Evolutionary conservation across 2,888 invertebrate species (phyloP), one percentile per base, ranked within the genome.

Genomic region (Dromius quadrimaculatus): DNA sequence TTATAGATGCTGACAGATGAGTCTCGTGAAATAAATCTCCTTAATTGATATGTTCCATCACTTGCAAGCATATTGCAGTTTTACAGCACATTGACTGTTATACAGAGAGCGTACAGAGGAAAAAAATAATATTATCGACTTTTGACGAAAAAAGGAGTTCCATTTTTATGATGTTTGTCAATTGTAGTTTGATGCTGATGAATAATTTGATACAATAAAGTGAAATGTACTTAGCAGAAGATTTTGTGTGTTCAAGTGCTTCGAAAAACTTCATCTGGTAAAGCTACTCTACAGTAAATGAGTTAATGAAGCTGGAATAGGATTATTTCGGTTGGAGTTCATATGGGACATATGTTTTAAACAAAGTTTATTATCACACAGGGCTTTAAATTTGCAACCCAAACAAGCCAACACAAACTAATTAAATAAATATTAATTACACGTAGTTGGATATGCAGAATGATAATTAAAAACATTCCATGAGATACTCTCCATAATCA

Each of bases 1-100:
- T n/a, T n/a, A n/a, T n/a, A n/a, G 66, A 66, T 66, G 66, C 41
- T 66, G 66, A 66, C 66, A 19, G 57, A 66, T 57, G 36, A 19
- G 66, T 38, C 54, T 15, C 1, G 17, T 23, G 54, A 57, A 50
- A 66, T 66, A 66, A 66, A 66, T 66, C 54, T 47, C 41, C 41
- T 54, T 66, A 43, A 66, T 66, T 66, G 66, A 66, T 66, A 38
- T 38, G 41, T n/a, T 47, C 45, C 8, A 43, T 19, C 17, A 15
- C 41, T 41, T 41, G 41, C 41, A 41, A 15, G 15, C 15, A 4
- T 17, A 11, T 41, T 11, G 1, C 41, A n/a, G n/a, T n/a, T n/a
- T n/a, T n/a, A n/a, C n/a, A n/a, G n/a, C n/a, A n/a, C 15, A 41
- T 41, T 41, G 41, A 13, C 2, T 41, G 41, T 13, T 15, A 6